phyloP scores from a whole-genome alignment of 2,113 vertebrate species.

The Malurus alboscapulatus region DNA sequence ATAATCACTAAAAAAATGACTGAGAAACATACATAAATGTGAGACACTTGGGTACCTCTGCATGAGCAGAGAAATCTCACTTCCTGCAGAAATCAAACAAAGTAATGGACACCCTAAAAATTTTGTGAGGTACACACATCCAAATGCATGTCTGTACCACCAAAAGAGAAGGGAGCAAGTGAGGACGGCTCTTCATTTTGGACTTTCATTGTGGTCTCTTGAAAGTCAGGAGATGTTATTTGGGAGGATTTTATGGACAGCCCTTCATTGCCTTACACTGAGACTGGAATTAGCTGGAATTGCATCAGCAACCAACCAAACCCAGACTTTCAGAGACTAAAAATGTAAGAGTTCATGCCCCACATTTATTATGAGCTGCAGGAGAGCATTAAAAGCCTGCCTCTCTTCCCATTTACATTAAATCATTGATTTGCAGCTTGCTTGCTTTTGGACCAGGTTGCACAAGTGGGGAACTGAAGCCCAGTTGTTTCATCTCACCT shows the following conservation, averaged over 20 bases:
- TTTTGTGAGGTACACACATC: not conserved
- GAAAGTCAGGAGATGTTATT: not conserved
- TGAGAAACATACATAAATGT: not conserved
- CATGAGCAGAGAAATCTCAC: not conserved
- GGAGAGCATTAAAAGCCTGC: not conserved
- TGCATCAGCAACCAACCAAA: not conserved
- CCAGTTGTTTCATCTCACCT: not conserved
- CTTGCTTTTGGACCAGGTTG: not conserved
- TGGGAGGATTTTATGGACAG: not conserved
- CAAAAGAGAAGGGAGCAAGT: not conserved
- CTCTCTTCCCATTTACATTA: not conserved
- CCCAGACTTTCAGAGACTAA: not conserved
- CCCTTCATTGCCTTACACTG: not conserved
- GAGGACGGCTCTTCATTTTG: not conserved
- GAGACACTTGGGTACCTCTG: not conserved
- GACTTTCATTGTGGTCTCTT: not conserved
- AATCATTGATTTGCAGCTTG: not conserved
- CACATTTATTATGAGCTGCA: not conserved
- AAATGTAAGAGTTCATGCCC: not conserved
- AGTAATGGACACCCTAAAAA: not conserved
- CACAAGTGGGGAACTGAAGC: not conserved
- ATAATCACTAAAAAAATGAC: not conserved
- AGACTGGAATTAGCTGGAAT: not conserved
- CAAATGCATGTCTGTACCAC: not conserved
- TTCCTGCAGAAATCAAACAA: not conserved